Base-by-base conservation (phyloP, 1,140 invertebrate genomes). In the Cydia splendana region DNA sequence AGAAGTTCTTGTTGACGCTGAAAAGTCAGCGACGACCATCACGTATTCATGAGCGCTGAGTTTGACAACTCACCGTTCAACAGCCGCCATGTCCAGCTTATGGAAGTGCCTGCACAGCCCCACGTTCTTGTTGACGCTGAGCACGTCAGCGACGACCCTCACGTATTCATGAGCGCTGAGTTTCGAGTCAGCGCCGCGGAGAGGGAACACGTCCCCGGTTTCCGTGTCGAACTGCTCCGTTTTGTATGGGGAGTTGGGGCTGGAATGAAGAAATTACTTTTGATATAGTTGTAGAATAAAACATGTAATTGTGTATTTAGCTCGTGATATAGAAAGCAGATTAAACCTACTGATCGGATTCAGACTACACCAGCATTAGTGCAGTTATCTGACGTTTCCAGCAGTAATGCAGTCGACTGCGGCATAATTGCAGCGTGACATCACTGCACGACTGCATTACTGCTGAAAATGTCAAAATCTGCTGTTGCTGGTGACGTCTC, bases 71-170 rank as follows among this genome's bases (percentile, higher is more conserved):
- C 87, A 97, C 96, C 95, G 95, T 65, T 95, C 93, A 18, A 96
- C 95, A 62, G 95, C 94, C 10, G 91, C 93, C 92, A 97, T 97
- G 79, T 99, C 96, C 45, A 99, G 92, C 10, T 94, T 92, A 76
- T 98, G 95, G 87, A 99, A 99, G 91, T 99, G 97, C 67, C 99
- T 93, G 86, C 98, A 99, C 0, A 99, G 85, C 85, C 98, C 98
- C 0, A 99, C 93, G 94, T 99, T 99, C 89, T 99, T 99, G 82
- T 97, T 97, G 94, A 99, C 96, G 82, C 96, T 96, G 28, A 99
- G 92, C 74, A 97, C 95, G 93, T 99, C 97, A 77, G 95, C 94
- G 45, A 99, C 95, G 91, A 99, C 97, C 34, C 96, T 95, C 4
- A 99, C 97, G 94, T 98, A 99, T 89, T 99, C 97, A 15, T 89